Percentiles rank a stretch among this genome's conserved stretches.
Evolutionary conservation across 2,888 invertebrate species (phyloP).

Genomic region (Orthosia gothica): DNA sequence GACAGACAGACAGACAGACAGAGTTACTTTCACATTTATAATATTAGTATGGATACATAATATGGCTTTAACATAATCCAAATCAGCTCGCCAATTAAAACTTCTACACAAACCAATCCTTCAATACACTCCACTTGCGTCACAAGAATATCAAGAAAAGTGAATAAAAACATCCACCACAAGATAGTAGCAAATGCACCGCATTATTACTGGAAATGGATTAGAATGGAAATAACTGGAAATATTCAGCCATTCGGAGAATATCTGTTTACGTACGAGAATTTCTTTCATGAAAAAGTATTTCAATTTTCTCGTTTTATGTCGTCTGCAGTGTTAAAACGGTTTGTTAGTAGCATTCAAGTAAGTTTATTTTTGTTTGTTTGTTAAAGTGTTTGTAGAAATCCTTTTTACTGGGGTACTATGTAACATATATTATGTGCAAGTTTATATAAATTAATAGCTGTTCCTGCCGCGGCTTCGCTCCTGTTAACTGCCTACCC

Average conservation of each 20-base stretch:
- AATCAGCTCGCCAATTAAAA: conserved; percentile 15
- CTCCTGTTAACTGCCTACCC: too few species aligned
- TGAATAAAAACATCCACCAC: conserved; percentile 16
- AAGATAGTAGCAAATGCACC: conserved; percentile 41
- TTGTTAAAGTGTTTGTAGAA: background rate
- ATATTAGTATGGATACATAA: too few species aligned
- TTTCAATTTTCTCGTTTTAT: conserved; percentile 40
- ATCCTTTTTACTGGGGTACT: background rate
- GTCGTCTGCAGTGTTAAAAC: conserved; percentile 25
- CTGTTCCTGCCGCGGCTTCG: too few species aligned
- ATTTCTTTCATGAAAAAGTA: conserved; percentile 18
- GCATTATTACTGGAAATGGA: conserved; percentile 43
- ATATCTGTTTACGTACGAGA: conserved; percentile 42
- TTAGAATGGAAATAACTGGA: conserved; percentile 36
- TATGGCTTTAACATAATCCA: background rate
- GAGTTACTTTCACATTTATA: too few species aligned
- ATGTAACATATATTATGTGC: too few species aligned
- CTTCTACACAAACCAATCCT: background rate
- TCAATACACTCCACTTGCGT: conserved; percentile 8
- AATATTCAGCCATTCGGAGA: conserved; percentile 45
- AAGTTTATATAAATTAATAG: background rate
- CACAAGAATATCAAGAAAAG: conserved; percentile 28
- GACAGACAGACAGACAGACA: too few species aligned
- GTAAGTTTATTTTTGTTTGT: conserved; percentile 16
- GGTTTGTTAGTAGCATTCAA: conserved; percentile 11